Percentiles rank a stretch among this genome's conserved stretches.
Evolutionary conservation across 64 coral and sea anemone species (phyloP).

Genomic region (Pocillopora verrucosa): DNA sequence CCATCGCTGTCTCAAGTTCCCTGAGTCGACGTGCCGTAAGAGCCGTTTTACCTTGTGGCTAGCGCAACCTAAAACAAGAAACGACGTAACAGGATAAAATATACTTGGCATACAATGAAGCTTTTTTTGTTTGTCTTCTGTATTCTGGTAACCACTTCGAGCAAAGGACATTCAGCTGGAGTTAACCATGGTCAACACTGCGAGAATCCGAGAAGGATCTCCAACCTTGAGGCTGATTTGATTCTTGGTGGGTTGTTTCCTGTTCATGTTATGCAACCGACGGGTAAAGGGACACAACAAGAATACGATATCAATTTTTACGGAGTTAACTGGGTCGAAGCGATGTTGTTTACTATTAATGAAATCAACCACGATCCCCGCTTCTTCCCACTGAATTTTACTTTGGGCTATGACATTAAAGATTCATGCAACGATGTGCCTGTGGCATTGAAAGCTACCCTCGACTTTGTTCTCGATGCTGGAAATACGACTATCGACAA

Average conservation of each 20-base stretch:
- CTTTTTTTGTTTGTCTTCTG: slow-evolving; percentile 16
- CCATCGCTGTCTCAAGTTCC: background rate
- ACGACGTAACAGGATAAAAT: background rate
- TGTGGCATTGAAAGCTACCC: slow-evolving; percentile 52
- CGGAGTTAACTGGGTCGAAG: slow-evolving; percentile 80
- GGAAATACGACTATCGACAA: background rate
- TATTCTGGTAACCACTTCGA: slow-evolving; percentile 10
- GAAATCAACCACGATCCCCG: slow-evolving; percentile 57
- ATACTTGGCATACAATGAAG: slow-evolving; percentile 3
- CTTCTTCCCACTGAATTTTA: slow-evolving; percentile 43
- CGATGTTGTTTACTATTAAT: slow-evolving; percentile 82
- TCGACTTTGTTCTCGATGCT: slow-evolving; percentile 71
- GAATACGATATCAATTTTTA: slow-evolving; percentile 63
- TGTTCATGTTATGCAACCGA: slow-evolving; percentile 49
- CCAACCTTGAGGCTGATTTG: slow-evolving; percentile 14
- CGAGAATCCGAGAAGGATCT: background rate
- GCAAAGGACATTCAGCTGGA: background rate
- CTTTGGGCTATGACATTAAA: slow-evolving; percentile 82
- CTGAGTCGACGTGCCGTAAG: background rate
- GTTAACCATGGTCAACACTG: slow-evolving; percentile 26
- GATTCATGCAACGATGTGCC: slow-evolving; percentile 86
- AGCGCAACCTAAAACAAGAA: background rate
- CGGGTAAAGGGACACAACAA: background rate
- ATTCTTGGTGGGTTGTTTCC: slow-evolving; percentile 78
- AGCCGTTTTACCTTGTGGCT: background rate